A percentile compares a stretch with the other conserved stretches of the same genome.
Evolutionary conservation across 2,797 vertebrate genomes (phyloP).

Genomic region (Tympanoctomys barrerae): DNA sequence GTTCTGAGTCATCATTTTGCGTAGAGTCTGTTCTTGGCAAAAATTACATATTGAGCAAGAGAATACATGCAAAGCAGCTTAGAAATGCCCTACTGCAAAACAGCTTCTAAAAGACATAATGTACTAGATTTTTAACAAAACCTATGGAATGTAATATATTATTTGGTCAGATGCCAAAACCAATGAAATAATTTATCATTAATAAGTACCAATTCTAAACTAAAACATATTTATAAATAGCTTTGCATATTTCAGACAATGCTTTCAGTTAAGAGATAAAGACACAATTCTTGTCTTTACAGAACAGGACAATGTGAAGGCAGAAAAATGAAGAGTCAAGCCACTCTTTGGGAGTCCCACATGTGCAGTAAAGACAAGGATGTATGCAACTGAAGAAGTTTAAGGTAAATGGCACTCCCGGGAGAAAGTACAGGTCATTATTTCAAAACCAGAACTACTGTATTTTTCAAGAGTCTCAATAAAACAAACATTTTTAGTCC

Average conservation of each 20-base stretch:
- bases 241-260: slow-evolving; percentile 5
- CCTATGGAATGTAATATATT: neutral
- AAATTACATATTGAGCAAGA: slow-evolving; percentile 66
- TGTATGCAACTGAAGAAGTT: neutral
- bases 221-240: slow-evolving; percentile 47
- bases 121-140: slow-evolving; percentile 39
- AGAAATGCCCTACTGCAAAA: slow-evolving; percentile 1
- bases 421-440: neutral
- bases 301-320: neutral
- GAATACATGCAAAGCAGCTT: slow-evolving; percentile 56
- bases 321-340: neutral
- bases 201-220: slow-evolving; percentile 24
- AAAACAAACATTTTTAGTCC: slow-evolving; percentile 18
- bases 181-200: slow-evolving; percentile 37
- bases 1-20: slow-evolving; percentile 63
- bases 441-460: slow-evolving; percentile 50
- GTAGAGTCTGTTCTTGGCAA: slow-evolving; percentile 70
- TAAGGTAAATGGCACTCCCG: neutral
- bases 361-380: neutral
- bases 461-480: slow-evolving; percentile 46
- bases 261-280: neutral
- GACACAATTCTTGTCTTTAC: neutral
- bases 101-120: neutral
- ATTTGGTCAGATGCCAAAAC: slow-evolving; percentile 53
- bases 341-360: neutral